A percentile compares a stretch with the other conserved stretches of the same genome.
These are phyloP conservation scores for Melanostoma mellinum DNA, from an alignment of 2,888 invertebrate genomes.

Conservation along the genomic window DNA sequence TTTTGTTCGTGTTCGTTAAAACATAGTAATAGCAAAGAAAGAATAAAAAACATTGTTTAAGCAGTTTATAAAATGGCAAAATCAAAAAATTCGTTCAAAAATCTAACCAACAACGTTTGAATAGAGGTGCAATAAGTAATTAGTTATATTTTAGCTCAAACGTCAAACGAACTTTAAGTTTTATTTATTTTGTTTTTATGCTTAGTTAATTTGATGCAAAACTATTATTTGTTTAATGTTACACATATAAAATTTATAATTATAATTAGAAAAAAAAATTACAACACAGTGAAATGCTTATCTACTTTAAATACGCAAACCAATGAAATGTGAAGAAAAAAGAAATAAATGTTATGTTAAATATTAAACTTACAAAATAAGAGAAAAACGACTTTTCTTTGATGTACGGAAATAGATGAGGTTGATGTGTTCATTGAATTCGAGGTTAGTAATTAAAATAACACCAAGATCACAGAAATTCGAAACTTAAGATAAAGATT, in stretches of 20 bases:
- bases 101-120: constrained; percentile 17
- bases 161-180: constrained; percentile 10
- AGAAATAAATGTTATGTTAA: constrained; percentile 72
- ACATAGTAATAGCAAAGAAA: no score
- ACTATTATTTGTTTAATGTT: constrained; percentile 58
- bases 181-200: constrained; percentile 24
- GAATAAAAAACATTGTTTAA: no score
- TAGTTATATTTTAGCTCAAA: constrained; percentile 35
- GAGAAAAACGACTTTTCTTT: constrained; percentile 24
- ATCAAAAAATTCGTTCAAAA: constrained; percentile 52
- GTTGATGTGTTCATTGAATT: no score
- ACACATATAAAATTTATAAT: constrained; percentile 63
- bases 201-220: constrained; percentile 47
- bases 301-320: constrained; percentile 71
- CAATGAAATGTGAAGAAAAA: constrained; percentile 61
- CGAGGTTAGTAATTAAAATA: no score
- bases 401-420: not conserved
- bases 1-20: not conserved
- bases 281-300: constrained; percentile 31
- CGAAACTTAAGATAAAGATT: no score
- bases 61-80: constrained; percentile 5
- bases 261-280: constrained; percentile 48
- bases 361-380: constrained; percentile 64
- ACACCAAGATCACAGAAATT: no score
- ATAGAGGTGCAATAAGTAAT: constrained; percentile 63